Evolutionary conservation across 2,797 vertebrate genomes (phyloP), one percentile per base, ranked within the genome.

Genomic region (Sebastes cheni): DNA sequence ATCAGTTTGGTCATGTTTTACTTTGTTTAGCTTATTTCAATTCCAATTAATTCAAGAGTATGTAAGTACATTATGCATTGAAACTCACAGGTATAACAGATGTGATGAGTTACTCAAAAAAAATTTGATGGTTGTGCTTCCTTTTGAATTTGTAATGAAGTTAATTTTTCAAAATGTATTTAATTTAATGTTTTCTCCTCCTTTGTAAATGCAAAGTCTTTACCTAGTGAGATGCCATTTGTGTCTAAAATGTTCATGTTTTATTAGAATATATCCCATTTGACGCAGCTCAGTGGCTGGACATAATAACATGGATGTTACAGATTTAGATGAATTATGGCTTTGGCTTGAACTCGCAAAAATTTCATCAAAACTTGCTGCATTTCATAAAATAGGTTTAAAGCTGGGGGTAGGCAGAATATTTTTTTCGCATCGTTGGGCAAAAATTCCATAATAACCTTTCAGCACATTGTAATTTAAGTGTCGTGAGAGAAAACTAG

Each of bases 181-280:
- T 95, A 93, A 92, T 94, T 93, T 89, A 92, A 95, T 74, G 56
- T 58, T 69, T 90, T 78, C 46, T 82, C 69, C 67, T 85, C 65
- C 71, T 80, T 72, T 89, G 81, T 85, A 70, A 87, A 87, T 86
- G 83, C 71, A 73, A 75, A 69, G 60, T 74, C 58, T 86, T 86
- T 70, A 80, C 80, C 27, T 50, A 60, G 76, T 84, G 65, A 85
- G 54, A 73, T 82, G 64, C 67, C 75, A 65, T 67, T 74, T 71
- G 52, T 71, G 56, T 84, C 76, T 72, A 27, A 81, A 72, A 54
- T 67, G 60, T 64, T 50, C 55, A 62, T 71, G 59, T 85, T 83
- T 82, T 14, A 25, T 76, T 75, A 22, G 79, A 83, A 68, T 81
- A 46, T 27, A 69, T 27, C 61, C 73, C 69, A 72, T 59, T 79